These are phyloP conservation scores for Cherax destructor DNA, from an alignment of 1,140 invertebrate species.

Conservation along the genomic window DNA sequence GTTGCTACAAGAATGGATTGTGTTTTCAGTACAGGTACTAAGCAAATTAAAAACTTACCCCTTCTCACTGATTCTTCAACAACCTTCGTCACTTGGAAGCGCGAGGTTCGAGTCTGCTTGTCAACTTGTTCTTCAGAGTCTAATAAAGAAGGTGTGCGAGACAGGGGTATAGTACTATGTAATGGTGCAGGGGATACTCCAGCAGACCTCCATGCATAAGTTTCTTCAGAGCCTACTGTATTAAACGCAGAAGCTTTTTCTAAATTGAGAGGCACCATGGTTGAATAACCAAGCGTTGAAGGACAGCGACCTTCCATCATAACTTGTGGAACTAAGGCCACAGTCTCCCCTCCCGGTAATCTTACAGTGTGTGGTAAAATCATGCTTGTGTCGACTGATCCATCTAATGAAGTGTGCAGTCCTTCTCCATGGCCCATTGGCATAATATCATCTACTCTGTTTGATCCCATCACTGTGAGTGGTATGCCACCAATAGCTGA, in stretches of 20 bases:
- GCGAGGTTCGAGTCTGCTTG: constrained; percentile 45
- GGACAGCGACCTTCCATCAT: constrained; percentile 34
- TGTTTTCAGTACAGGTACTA: not conserved
- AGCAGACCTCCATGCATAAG: not conserved
- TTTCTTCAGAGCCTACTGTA: not conserved
- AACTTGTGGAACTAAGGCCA: constrained; percentile 36
- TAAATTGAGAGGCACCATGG: constrained; percentile 42
- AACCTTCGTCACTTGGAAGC: constrained; percentile 64
- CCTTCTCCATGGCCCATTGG: constrained; percentile 18
- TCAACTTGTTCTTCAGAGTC: constrained; percentile 31
- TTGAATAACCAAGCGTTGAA: constrained; percentile 11
- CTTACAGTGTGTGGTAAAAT: constrained; percentile 55
- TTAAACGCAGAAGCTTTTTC: not conserved
- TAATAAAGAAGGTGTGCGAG: constrained; percentile 39
- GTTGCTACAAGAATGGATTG: no score
- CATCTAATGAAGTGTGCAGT: not conserved
- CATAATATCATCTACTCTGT: not conserved
- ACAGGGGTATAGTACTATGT: not conserved
- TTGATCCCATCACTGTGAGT: constrained; percentile 25
- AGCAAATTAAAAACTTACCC: constrained; percentile 13
- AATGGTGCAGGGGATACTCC: not conserved
- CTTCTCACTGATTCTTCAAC: constrained; percentile 56
- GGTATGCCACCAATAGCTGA: constrained; percentile 42
- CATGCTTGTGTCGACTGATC: not conserved
- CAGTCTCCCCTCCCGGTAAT: constrained; percentile 49